Conservation (phyloP, 2,797 vertebrate species). For the Acanthis flammea region DNA sequence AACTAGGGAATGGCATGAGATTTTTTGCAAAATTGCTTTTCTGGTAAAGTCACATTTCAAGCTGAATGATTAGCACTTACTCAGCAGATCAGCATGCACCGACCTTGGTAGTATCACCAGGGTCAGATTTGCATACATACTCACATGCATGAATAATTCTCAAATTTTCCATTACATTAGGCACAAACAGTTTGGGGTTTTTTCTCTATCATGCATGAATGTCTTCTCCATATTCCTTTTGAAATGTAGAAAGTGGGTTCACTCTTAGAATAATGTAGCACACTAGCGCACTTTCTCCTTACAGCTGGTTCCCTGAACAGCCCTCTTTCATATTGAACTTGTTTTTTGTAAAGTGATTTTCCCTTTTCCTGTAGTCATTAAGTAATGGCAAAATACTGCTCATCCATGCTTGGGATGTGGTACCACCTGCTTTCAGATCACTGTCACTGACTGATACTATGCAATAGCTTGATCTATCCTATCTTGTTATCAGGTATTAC, state of each 20-base stretch:
- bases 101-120: constrained; percentile 1
- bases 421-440: background rate
- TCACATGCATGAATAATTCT: constrained; percentile 12
- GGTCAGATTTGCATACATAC: constrained; percentile 25
- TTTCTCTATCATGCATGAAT: background rate
- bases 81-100: constrained; percentile 23
- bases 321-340: background rate
- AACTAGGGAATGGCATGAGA: background rate
- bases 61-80: constrained; percentile 33
- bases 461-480: background rate
- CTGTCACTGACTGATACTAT: background rate
- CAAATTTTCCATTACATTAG: constrained; percentile 51
- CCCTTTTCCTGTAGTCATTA: background rate
- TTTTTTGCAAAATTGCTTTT: background rate
- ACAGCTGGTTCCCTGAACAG: background rate
- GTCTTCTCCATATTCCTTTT: background rate
- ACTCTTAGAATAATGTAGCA: background rate
- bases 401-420: background rate
- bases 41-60: constrained; percentile 31
- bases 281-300: background rate
- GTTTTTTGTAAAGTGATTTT: background rate
- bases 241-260: background rate
- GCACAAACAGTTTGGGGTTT: background rate
- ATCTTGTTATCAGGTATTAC: background rate
- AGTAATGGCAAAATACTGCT: background rate